A percentile compares a stretch with the other conserved stretches of the same genome.
Conservation (phyloP, 1,140 invertebrate species). For the Micrasema minimum region DNA sequence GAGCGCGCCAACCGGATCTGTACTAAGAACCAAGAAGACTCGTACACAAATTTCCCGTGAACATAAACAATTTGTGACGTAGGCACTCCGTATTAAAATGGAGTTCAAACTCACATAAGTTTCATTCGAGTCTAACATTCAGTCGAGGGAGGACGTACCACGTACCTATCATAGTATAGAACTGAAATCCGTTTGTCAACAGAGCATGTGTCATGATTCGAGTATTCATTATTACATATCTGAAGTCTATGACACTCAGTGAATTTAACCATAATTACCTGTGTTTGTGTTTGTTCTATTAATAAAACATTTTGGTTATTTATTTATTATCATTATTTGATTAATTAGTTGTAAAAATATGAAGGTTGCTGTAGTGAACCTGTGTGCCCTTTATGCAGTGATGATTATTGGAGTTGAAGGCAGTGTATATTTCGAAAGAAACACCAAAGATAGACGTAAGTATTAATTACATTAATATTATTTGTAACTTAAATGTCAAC, state of each 20-base stretch:
- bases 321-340: neutral
- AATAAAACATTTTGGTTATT: neutral
- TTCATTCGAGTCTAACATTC: neutral
- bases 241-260: neutral
- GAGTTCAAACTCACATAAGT: neutral
- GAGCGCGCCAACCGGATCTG: constrained; percentile 5
- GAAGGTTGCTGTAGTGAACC: neutral
- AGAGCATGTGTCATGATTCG: neutral
- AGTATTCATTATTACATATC: neutral
- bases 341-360: neutral
- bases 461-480: no score
- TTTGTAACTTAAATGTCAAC: no score
- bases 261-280: neutral
- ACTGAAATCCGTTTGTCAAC: neutral
- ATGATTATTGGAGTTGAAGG: constrained; percentile 1
- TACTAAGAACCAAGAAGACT: constrained; percentile 10
- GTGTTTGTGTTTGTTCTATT: neutral
- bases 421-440: constrained; percentile 13
- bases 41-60: constrained; percentile 22
- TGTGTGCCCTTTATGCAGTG: neutral
- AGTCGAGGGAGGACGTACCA: constrained; percentile 1
- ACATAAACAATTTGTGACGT: constrained; percentile 15
- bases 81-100: neutral
- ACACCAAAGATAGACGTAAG: constrained; percentile 25
- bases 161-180: neutral